Base-by-base conservation (phyloP, 1,140 invertebrate genomes). In the Aphis craccivora region DNA sequence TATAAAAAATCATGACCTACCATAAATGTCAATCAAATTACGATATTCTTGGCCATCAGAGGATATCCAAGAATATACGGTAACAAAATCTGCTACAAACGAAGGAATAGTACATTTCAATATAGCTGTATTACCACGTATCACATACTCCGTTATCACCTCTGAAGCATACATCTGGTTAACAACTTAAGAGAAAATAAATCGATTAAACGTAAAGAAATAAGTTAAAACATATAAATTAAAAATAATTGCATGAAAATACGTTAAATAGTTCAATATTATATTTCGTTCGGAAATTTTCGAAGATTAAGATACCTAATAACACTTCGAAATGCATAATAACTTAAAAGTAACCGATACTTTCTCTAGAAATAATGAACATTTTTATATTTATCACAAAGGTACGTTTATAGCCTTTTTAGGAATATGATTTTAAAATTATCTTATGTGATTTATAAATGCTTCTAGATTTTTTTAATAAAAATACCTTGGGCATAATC, bases 51-150 rank as follows among this genome's bases (percentile, higher is more conserved):
- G 97, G 93, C 97, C 97, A 95, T 97, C 97, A 94, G 97, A 97
- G 95, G 98, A 96, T 37, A 98, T 97, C 98, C 98, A 99, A 93
- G 97, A 97, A 94, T 98, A 97, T 18, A 99, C 98, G 94, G 97
- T 96, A 53, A 99, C 97, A 95, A 98, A 99, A 96, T 99, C 98
- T 84, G 97, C 97, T 81, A 99, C 98, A 95, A 98, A 99, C 93
- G 97, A 97, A 35, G 98, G 98, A 94, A 99, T 98, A 94, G 97
- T 98, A 95, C 98, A 99, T 95, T 98, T 98, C 81, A 99, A 95
- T 89, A 99, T 97, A 40, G 98, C 98, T 86, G 98, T 97, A 95
- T 99, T 99, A 90, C 98, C 98, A 93, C 97, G 96, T 94, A 99
- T 99, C 48, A 98, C 98, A 95, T 98, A 98, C 95, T 98, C 98